Percentiles rank a stretch among this genome's conserved stretches.
Conservation (phyloP, 2,888 invertebrate genomes). For the Cheilosia pagana region DNA sequence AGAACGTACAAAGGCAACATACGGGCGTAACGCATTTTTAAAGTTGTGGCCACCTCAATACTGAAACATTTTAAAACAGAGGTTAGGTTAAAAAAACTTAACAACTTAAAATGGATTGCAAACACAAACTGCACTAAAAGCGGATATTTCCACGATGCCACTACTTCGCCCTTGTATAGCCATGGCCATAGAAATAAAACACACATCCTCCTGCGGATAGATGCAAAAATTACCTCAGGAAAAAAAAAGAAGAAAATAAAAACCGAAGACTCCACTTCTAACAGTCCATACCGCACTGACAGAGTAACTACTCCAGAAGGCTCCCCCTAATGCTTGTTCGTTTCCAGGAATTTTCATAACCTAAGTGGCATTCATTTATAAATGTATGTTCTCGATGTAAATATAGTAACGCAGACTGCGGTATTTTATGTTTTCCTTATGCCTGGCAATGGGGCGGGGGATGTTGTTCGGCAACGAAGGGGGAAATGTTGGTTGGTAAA, state of each 20-base stretch:
- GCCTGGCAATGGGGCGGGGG: slow-evolving; percentile 6
- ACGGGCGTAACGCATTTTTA: too few relatives aligned
- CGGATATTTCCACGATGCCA: neutral
- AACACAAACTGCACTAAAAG: neutral
- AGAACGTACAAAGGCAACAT: too few relatives aligned
- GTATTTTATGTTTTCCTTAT: slow-evolving; percentile 65
- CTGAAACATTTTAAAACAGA: too few relatives aligned
- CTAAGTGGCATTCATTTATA: slow-evolving; percentile 74
- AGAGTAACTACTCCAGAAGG: slow-evolving; percentile 21
- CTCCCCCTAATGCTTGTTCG: slow-evolving; percentile 42
- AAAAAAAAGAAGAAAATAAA: neutral
- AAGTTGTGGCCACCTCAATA: too few relatives aligned
- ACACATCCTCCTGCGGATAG: slow-evolving; percentile 3
- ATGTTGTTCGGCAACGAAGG: neutral
- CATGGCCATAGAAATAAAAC: neutral
- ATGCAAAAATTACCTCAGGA: neutral
- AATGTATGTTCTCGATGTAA: slow-evolving; percentile 74
- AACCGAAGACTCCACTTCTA: slow-evolving; percentile 13
- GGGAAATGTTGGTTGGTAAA: slow-evolving; percentile 46
- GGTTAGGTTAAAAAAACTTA: too few relatives aligned
- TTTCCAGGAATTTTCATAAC: slow-evolving; percentile 75
- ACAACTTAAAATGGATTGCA: neutral
- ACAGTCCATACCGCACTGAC: slow-evolving; percentile 2
- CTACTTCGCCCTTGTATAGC: neutral
- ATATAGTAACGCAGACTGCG: slow-evolving; percentile 67